These are phyloP conservation scores for Climacteris rufus DNA, from an alignment of 2,113 vertebrate genomes.

Conservation along the genomic window DNA sequence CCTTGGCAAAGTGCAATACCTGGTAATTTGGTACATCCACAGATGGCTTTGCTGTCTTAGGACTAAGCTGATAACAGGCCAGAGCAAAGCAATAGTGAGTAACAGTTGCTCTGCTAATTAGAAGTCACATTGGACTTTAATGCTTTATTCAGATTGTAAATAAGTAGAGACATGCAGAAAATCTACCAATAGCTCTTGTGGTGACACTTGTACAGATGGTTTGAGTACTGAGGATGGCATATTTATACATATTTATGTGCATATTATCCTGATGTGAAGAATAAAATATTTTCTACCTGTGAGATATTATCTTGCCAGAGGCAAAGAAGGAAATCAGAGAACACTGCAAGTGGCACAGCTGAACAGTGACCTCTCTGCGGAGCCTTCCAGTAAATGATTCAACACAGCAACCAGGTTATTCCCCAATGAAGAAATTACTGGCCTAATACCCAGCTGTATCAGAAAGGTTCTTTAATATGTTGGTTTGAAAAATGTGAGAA, in stretches of 20 bases:
- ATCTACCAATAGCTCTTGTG: background rate
- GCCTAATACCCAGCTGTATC: background rate
- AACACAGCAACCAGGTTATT: background rate
- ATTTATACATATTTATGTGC: constrained; percentile 19
- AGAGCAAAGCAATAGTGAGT: background rate
- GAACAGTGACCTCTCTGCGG: background rate
- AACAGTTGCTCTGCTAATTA: background rate
- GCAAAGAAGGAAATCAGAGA: background rate
- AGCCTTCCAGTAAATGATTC: background rate
- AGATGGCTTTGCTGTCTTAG: background rate
- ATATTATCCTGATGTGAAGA: background rate
- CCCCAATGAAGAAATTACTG: background rate
- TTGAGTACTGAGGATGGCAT: background rate
- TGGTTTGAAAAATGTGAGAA: background rate
- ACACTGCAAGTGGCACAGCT: background rate
- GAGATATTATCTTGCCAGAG: background rate
- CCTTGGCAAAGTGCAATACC: background rate
- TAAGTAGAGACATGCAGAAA: background rate
- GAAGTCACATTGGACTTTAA: background rate
- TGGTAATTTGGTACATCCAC: background rate
- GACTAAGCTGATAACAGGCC: background rate
- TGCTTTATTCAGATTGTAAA: background rate
- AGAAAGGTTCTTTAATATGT: background rate
- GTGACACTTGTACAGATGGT: constrained; percentile 6
- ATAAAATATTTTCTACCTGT: background rate